A percentile compares a stretch with the other conserved stretches of the same genome.
Evolutionary conservation across 2,888 invertebrate species (phyloP).

Genomic region (Dromius quadrimaculatus): DNA sequence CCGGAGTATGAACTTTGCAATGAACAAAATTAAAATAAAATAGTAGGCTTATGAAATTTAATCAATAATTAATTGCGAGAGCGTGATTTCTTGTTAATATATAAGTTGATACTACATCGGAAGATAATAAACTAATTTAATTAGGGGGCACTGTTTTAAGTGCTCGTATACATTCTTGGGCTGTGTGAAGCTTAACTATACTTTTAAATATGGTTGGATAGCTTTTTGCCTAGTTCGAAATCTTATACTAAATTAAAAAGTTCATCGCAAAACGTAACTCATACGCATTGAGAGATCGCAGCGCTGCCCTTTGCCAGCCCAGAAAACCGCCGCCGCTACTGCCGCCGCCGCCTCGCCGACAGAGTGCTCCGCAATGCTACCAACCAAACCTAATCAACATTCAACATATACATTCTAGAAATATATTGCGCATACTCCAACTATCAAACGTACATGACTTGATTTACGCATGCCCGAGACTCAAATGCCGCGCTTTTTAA

Average conservation of each 20-base stretch:
- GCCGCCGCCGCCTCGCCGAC: conserved; percentile 60
- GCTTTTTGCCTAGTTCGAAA: conserved; percentile 71
- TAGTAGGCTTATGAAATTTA: conserved; percentile 47
- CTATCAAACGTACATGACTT: no score
- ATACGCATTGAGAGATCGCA: conserved; percentile 61
- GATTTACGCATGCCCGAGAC: no score
- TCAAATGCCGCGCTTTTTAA: no score
- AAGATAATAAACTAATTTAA: conserved; percentile 63
- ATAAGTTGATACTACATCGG: conserved; percentile 39
- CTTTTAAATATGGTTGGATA: conserved; percentile 68
- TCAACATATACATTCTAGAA: no score
- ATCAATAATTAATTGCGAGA: conserved; percentile 31
- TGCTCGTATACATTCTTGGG: conserved; percentile 75
- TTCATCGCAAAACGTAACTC: conserved; percentile 55
- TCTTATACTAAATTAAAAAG: conserved; percentile 60
- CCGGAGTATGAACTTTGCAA: conserved; percentile 38
- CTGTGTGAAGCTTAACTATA: conserved; percentile 72
- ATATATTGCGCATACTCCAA: no score
- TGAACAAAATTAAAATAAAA: conserved; percentile 18
- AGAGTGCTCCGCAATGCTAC: conserved; percentile 54
- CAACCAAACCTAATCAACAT: neutral
- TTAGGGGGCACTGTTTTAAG: conserved; percentile 77
- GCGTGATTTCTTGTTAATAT: conserved; percentile 48
- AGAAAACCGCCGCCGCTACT: conserved; percentile 59
- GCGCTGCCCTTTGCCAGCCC: conserved; percentile 62